Percentiles rank a stretch among this genome's conserved stretches.
Evolutionary conservation across 2,113 vertebrate species (phyloP).

Genomic region (Plecotus auritus): DNA sequence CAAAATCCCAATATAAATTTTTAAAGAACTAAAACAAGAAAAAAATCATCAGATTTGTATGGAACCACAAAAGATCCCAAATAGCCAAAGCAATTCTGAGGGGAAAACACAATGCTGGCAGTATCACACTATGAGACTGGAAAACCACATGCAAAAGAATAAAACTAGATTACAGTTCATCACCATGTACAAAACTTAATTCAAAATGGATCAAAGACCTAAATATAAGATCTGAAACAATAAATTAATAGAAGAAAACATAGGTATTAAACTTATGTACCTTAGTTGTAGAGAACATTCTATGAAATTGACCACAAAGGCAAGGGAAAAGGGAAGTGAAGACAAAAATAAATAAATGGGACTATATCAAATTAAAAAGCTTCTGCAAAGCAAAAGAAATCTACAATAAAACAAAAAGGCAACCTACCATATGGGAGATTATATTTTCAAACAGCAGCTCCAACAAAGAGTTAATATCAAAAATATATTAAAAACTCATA

Average conservation of each 20-base stretch:
- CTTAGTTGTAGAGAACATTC: background rate
- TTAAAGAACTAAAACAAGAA: too few relatives aligned
- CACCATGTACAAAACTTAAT: background rate
- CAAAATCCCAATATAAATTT: background rate
- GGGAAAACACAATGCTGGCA: background rate
- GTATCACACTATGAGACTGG: background rate
- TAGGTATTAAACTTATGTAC: background rate
- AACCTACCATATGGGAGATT: background rate
- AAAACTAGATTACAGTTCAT: background rate
- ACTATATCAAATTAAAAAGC: background rate
- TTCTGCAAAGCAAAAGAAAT: background rate
- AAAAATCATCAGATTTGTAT: background rate
- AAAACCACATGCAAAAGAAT: background rate
- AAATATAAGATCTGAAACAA: background rate
- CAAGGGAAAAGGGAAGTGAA: background rate
- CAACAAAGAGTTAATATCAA: background rate
- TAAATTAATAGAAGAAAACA: background rate
- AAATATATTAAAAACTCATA: background rate
- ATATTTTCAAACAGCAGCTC: background rate
- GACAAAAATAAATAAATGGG: background rate
- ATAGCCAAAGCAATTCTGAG: background rate
- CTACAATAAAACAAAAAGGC: background rate
- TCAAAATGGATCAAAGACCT: background rate
- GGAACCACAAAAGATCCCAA: background rate
- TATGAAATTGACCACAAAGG: background rate